Percentiles rank a stretch among this genome's conserved stretches.
These are phyloP conservation scores for Malurus alboscapulatus DNA, from an alignment of 2,113 vertebrate genomes.

Conservation along the genomic window DNA sequence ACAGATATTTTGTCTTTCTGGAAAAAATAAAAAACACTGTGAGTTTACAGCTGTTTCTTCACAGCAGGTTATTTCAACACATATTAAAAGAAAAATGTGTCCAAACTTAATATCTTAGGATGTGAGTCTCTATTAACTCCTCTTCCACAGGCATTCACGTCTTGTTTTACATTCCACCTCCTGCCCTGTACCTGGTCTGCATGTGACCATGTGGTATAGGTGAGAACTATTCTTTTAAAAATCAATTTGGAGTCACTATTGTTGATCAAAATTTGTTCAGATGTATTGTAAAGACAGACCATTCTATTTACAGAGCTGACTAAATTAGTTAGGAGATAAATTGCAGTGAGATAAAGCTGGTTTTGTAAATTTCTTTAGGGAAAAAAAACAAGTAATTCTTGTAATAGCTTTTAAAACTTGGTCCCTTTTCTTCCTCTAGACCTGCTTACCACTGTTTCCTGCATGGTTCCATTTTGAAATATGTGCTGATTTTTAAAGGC, in stretches of 20 bases:
- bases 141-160: background rate
- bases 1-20: background rate
- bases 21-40: background rate
- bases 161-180: background rate
- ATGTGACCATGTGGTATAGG: background rate
- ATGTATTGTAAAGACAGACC: background rate
- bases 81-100: background rate
- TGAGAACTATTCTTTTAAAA: background rate
- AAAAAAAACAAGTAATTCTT: background rate
- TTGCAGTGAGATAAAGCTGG: background rate
- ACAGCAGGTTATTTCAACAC: conserved; percentile 15
- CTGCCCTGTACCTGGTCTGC: background rate
- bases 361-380: background rate
- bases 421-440: background rate
- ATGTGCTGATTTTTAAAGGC: background rate
- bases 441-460: background rate
- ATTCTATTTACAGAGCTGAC: background rate
- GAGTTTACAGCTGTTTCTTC: background rate
- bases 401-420: background rate
- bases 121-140: background rate
- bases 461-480: conserved; percentile 12
- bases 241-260: background rate
- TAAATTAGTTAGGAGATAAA: background rate
- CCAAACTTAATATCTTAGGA: background rate
- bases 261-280: background rate